Evolutionary conservation across 2,113 vertebrate genomes (phyloP), one percentile per base, ranked within the genome.

Genomic region (Callospermophilus lateralis): DNA sequence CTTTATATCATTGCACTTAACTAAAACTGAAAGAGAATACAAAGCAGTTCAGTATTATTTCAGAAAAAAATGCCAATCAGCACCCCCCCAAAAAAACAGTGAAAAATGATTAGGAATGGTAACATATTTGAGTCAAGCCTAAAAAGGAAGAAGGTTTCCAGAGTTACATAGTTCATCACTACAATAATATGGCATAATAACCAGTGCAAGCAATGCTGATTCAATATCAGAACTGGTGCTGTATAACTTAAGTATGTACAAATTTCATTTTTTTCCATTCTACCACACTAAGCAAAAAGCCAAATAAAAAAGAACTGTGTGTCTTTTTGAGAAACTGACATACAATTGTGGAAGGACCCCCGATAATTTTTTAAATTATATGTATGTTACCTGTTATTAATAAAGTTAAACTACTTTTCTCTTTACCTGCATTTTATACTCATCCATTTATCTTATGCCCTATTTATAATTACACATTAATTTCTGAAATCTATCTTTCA

Each of bases 151-250:
- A 98, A 97, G 96, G 96, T 96, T 98, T 97, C 97, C 97, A 32
- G 92, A 98, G 96, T 97, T 98, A 98, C 97, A 58, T 58, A 93
- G 97, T 97, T 98, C 91, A 98, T 97, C 98, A 5, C 98, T 98
- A 98, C 97, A 98, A 98, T 97, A 98, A 98, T 97, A 97, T 97
- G 97, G 96, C 96, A 98, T 96, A 91, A 48, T 77, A 98, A 97
- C 98, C 97, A 98, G 97, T 98, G 96, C 97, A 98, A 98, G 96
- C 98, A 55, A 65, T 96, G 93, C 97, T 96, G 98, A 98, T 97
- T 98, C 97, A 97, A 97, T 95, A 97, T 97, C 97, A 83, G 55
- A 83, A n/a, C 98, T 97, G 98, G 96, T 97, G 96, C 93, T 58
- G 55, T 58, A 58, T 58, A 58, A 20, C 20, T 58, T 97, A 53